Evolutionary conservation across 2,888 invertebrate species (phyloP), one percentile per base, ranked within the genome.

Genomic region (Petrolisthes cinctipes): DNA sequence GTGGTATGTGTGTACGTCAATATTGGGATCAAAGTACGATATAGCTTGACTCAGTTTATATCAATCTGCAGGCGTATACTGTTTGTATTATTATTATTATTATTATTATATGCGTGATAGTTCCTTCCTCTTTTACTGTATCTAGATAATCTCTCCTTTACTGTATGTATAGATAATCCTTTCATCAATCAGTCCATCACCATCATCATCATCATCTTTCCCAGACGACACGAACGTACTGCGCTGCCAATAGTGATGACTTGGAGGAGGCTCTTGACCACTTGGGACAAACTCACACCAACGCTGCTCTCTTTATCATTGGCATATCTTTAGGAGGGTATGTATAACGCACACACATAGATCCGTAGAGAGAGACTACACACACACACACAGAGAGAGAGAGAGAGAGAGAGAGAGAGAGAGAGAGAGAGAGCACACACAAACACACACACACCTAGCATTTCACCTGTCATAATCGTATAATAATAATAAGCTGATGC

Each of bases 251-350:
- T 92, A 95, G 95, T 92, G 96, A 95, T 91, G 97, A 97, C 94
- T 94, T 97, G 91, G 94, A 94, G 61, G 95, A 95, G 93, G 97
- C 96, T 89, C 94, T 97, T 91, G 93, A 94, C 54, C 95, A 96
- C 92, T 95, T 97, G 89, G 94, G 94, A 83, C 93, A 93, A 83
- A 91, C 92, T 61, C 94, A 94, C 91, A 95, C 95, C 11, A 92
- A 94, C 84, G 94, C 95, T 61, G 95, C 95, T 91, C 93, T 97
- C 89, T 95, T 96, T 90, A 97, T 96, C 54, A 95, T 95, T 5
- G 97, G 97, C 89, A 95, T 97, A 91, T 97, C 97, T 85, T 95
- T 97, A 94, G 97, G 97, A 93, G 97, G 97, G 94, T 94, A 89
- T 91, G 92, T 73, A 57, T 71, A 73, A 54, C 11, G 5, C 14